Base-by-base conservation (phyloP, 2,888 invertebrate genomes). In the Orthosia gothica region DNA sequence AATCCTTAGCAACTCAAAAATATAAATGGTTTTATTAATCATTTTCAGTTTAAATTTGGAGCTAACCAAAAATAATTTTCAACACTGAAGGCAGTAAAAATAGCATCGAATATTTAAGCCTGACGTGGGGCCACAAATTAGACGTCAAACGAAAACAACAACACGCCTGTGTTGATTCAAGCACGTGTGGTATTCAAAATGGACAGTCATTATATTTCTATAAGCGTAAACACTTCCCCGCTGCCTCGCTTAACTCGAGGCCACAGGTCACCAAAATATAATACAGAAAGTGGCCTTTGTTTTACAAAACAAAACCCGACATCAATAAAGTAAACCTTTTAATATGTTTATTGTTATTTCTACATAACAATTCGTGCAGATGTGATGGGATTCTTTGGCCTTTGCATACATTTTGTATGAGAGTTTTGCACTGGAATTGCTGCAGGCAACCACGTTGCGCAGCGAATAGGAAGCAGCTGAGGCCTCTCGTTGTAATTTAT, bases 301-400 rank as follows among this genome's bases (percentile, higher is more conserved):
- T 87, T 78, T 62, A 83, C 70, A 76, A 69, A 85, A 86, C 86
- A 85, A 85, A 85, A 81, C 81, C 81, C 70, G 58, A 40, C 64
- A 85, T 79, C 86, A 87, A 87, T 87, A 81, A 87, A 76, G 81
- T 74, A n/a, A n/a, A n/a, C n/a, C n/a, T 83, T 85, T 85, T 87
- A 87, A 81, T 85, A 86, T 80, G 87, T 87, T 83, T 85, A 87
- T 83, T 86, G 86, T 86, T 87, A 83, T 83, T 79, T 78, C 79
- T 75, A 76, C 87, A 59, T 71, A 78, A 87, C 81, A 83, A 86
- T 85, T 79, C 73, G 79, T 81, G 75, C 76, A 80, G 70, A 72
- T 63, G 65, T 81, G 79, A 73, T 67, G 40, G 74, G 65, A 87
- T 87, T 87, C 86, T 79, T 83, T 81, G 68, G 72, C 65, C 62